Evolutionary conservation across 2,888 invertebrate species (phyloP).

Genomic region (Automeris io): DNA sequence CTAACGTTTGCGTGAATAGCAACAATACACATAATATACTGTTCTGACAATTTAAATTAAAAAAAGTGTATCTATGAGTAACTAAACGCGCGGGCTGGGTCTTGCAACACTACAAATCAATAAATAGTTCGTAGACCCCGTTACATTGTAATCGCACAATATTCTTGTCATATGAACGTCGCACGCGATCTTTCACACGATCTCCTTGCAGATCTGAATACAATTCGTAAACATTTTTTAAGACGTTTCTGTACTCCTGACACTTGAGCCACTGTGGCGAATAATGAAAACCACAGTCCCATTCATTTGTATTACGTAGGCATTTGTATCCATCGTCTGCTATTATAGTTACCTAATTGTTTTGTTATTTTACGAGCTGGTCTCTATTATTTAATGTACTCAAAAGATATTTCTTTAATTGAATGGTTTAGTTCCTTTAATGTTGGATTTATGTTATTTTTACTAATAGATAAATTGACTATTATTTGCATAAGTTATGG

Average conservation of each 20-base stretch:
- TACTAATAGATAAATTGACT: constrained; percentile 35
- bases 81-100: constrained; percentile 48
- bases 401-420: constrained; percentile 58
- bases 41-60: constrained; percentile 8
- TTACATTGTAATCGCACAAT: constrained; percentile 55
- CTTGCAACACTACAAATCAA: constrained; percentile 55
- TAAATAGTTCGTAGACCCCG: constrained; percentile 38
- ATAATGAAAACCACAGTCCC: constrained; percentile 8
- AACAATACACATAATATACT: too few species aligned
- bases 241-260: background rate
- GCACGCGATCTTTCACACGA: background rate
- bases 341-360: constrained; percentile 39
- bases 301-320: constrained; percentile 38
- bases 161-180: constrained; percentile 21
- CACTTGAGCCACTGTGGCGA: background rate
- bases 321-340: constrained; percentile 45
- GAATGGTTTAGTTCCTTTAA: constrained; percentile 44
- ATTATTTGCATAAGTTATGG: constrained; percentile 31
- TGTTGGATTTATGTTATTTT: constrained; percentile 37
- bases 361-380: constrained; percentile 70
- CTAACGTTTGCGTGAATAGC: constrained; percentile 69
- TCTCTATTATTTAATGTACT: constrained; percentile 69
- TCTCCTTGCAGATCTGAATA: background rate
- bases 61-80: constrained; percentile 4
- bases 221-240: background rate